These are phyloP conservation scores for Ormyrus pomaceus DNA, from an alignment of 2,888 invertebrate genomes.

Conservation along the genomic window DNA sequence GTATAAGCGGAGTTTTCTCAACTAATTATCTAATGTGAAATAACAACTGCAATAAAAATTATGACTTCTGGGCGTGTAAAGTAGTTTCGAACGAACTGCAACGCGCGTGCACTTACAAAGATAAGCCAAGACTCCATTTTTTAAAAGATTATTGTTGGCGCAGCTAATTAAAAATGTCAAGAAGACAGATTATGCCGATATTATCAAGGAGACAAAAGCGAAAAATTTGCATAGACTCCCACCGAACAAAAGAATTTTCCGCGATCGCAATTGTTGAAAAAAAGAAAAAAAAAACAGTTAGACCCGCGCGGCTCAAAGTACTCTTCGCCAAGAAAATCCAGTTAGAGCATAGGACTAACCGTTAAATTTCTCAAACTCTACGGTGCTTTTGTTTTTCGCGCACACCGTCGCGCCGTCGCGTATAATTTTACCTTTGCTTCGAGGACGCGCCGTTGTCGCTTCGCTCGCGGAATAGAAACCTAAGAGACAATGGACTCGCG, in stretches of 20 bases:
- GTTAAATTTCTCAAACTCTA: not conserved
- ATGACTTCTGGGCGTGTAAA: no score
- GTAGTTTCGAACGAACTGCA: no score
- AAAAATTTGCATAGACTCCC: no score
- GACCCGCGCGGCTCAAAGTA: not conserved
- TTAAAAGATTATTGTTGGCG: no score
- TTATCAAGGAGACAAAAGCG: no score
- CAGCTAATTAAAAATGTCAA: no score
- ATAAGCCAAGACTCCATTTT: no score
- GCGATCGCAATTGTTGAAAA: not conserved
- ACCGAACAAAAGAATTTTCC: not conserved
- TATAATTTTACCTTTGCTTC: conserved; percentile 18
- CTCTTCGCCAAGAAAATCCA: not conserved
- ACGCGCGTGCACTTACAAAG: no score
- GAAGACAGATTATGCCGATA: no score
- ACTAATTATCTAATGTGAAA: no score
- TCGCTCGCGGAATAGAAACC: conserved; percentile 15
- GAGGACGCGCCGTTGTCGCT: not conserved
- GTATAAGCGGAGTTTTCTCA: no score
- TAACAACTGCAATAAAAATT: no score
- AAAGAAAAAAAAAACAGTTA: conserved; percentile 8
- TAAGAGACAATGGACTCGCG: conserved; percentile 38
- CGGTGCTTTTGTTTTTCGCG: conserved; percentile 14
- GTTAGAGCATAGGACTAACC: not conserved
- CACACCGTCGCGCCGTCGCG: conserved; percentile 1